phyloP scores from a whole-genome alignment of 2,113 vertebrate genomes.

The Oreochromis aureus region DNA sequence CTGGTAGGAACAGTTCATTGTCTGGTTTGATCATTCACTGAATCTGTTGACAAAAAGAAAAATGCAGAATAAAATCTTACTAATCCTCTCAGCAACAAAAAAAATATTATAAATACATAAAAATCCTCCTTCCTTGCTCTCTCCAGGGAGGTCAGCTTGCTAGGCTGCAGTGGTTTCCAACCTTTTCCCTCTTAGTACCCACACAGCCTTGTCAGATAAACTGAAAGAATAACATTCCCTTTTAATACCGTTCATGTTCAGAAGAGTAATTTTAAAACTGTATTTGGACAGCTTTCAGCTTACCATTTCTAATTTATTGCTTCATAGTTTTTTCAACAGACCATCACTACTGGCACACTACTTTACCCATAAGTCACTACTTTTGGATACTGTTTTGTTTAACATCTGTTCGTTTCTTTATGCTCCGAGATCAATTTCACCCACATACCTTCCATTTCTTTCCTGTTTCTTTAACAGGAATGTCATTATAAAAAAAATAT shows the following conservation, averaged over 20 bases:
- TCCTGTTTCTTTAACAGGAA: not conserved
- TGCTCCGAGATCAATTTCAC: not conserved
- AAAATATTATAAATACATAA: not conserved
- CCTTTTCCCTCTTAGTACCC: not conserved
- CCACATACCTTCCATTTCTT: not conserved
- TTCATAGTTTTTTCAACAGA: not conserved
- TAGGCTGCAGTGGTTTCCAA: not conserved
- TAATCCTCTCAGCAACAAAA: not conserved
- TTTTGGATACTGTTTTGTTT: not conserved
- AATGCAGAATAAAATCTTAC: not conserved
- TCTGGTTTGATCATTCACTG: not conserved
- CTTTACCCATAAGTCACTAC: not conserved
- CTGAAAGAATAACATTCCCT: not conserved
- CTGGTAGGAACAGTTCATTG: not conserved
- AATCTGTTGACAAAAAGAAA: not conserved
- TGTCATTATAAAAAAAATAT: not conserved
- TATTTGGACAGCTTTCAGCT: not conserved
- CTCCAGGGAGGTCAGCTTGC: not conserved
- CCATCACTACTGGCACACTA: not conserved
- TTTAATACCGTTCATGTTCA: not conserved
- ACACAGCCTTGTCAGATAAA: not conserved
- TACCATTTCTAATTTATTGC: not conserved
- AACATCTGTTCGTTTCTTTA: not conserved
- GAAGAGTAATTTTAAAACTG: not conserved
- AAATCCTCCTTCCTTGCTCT: not conserved